phyloP scores from a whole-genome alignment of 1,140 invertebrate species.

The Euura saliciscinereae region DNA sequence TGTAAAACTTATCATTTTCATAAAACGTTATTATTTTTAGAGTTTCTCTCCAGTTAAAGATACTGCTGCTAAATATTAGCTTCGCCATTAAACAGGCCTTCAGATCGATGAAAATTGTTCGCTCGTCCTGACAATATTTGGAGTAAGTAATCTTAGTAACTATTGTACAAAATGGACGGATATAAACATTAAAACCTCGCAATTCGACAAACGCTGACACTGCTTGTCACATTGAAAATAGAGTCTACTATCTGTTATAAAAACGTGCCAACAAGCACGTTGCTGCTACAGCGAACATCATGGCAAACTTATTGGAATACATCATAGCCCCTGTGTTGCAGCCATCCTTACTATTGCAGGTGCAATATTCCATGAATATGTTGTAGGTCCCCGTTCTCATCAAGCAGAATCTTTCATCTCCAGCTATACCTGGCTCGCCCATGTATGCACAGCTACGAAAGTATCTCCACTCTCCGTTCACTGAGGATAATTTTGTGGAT shows the following conservation, averaged over 20 bases:
- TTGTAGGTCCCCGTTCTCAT: slow-evolving; percentile 92
- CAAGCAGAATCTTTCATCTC: slow-evolving; percentile 89
- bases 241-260: not conserved
- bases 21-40: too few relatives aligned
- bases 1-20: too few relatives aligned
- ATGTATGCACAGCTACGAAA: slow-evolving; percentile 88
- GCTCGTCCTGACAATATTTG: not conserved
- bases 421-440: slow-evolving; percentile 86
- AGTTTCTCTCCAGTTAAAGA: too few relatives aligned
- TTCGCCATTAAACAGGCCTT: too few relatives aligned
- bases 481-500: slow-evolving; percentile 70
- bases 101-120: too few relatives aligned
- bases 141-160: not conserved
- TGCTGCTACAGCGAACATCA: not conserved
- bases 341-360: slow-evolving; percentile 90
- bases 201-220: too few relatives aligned
- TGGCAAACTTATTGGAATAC: slow-evolving; percentile 4
- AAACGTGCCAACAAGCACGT: not conserved
- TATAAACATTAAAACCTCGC: not conserved
- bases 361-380: slow-evolving; percentile 93
- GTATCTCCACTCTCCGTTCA: slow-evolving; percentile 90
- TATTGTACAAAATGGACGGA: slow-evolving; percentile 2
- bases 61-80: too few relatives aligned
- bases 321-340: slow-evolving; percentile 71
- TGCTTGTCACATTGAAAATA: not conserved